Percentiles rank a stretch among this genome's conserved stretches.
Conservation (phyloP, 2,888 invertebrate species). For the Nephrotoma appendiculata region DNA sequence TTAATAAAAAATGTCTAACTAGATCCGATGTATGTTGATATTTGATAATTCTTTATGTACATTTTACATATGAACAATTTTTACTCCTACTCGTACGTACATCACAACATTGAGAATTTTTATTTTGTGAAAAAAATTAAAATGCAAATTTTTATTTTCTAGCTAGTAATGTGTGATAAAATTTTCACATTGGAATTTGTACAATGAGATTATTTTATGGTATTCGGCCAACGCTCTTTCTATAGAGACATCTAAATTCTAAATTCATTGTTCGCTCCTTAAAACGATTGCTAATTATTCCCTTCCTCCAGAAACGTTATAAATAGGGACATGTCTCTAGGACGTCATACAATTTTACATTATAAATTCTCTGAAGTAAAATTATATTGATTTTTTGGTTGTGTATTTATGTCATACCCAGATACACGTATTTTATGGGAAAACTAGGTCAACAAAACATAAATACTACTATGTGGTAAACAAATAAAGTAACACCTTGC, state of each 20-base stretch:
- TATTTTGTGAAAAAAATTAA: background rate
- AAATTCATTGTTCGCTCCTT: background rate
- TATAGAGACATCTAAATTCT: background rate
- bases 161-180: background rate
- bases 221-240: background rate
- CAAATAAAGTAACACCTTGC: background rate
- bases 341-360: background rate
- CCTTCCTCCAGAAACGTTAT: background rate
- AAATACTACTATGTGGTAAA: background rate
- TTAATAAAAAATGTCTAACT: background rate
- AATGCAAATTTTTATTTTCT: background rate
- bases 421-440: background rate
- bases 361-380: background rate
- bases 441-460: background rate
- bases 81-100: background rate
- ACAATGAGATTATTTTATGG: background rate
- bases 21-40: background rate
- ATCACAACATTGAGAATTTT: background rate
- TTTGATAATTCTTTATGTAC: background rate
- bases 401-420: background rate
- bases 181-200: background rate
- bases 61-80: background rate
- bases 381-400: background rate
- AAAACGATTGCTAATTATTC: background rate
- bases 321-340: background rate